Evolutionary conservation across 2,113 vertebrate species (phyloP).

Genomic region (Sula dactylatra): DNA sequence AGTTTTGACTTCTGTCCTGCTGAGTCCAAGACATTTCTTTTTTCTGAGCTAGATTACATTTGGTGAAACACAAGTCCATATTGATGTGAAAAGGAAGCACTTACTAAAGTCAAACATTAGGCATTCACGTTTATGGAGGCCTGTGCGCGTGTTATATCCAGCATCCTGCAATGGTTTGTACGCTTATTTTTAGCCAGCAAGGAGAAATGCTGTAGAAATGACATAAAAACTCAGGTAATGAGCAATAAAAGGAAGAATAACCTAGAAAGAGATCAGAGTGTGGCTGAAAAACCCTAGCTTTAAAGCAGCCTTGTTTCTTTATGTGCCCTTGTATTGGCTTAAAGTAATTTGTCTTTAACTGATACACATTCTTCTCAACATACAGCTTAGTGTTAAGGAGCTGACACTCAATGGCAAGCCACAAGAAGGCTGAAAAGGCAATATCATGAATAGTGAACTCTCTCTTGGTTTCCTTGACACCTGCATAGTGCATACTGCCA

Average conservation of each 20-base stretch:
- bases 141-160: neutral
- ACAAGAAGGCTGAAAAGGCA: conserved; percentile 8
- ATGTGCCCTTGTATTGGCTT: neutral
- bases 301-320: neutral
- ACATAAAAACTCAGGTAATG: neutral
- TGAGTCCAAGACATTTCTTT: neutral
- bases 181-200: neutral
- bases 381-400: conserved; percentile 9
- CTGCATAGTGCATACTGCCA: conserved; percentile 52
- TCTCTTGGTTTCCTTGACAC: conserved; percentile 62
- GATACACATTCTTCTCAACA: conserved; percentile 18
- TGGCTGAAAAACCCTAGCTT: neutral
- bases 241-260: neutral
- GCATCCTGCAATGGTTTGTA: neutral
- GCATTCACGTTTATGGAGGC: neutral
- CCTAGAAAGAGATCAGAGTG: neutral
- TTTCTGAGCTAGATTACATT: neutral
- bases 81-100: neutral
- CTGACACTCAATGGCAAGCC: conserved; percentile 3
- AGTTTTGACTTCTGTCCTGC: neutral
- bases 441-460: conserved; percentile 52
- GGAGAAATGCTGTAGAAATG: neutral
- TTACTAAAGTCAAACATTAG: neutral
- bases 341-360: conserved; percentile 30
- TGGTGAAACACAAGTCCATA: neutral